Percentiles rank a stretch among this genome's conserved stretches.
Conservation (phyloP, 2,888 invertebrate species). For the Dichetophora obliterata region DNA sequence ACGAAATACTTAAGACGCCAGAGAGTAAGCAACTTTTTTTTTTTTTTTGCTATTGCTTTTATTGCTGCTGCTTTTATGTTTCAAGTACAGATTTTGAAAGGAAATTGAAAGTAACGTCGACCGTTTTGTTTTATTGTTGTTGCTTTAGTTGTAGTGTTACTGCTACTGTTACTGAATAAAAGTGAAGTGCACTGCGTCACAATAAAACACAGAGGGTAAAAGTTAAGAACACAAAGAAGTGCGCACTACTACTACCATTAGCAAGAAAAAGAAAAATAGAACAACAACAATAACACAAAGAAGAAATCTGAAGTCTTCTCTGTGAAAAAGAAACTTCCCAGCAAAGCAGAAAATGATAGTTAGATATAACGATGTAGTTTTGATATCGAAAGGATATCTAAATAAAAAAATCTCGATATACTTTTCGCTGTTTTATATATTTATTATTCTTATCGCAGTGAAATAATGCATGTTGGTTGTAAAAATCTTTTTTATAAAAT, state of each 20-base stretch:
- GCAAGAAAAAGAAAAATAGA: neutral
- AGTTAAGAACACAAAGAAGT: neutral
- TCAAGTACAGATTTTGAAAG: neutral
- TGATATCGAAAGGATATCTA: too few relatives aligned
- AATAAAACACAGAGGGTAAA: conserved; percentile 4
- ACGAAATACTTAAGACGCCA: neutral
- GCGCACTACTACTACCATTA: neutral
- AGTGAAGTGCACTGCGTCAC: neutral
- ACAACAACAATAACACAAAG: neutral
- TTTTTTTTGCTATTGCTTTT: neutral
- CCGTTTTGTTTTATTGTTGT: neutral
- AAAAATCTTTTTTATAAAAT: too few relatives aligned
- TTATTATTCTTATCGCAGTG: too few relatives aligned
- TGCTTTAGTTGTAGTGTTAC: neutral
- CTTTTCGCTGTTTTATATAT: too few relatives aligned
- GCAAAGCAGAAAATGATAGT: too few relatives aligned
- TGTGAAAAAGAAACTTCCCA: neutral
- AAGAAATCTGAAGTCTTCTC: neutral
- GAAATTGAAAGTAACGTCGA: neutral
- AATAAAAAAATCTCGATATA: too few relatives aligned
- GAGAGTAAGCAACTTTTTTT: neutral
- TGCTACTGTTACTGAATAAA: neutral
- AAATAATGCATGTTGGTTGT: too few relatives aligned
- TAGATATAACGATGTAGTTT: too few relatives aligned
- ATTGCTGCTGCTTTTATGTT: neutral